These are phyloP conservation scores for Rhombomys opimus DNA, from an alignment of 2,113 vertebrate genomes.

Conservation along the genomic window DNA sequence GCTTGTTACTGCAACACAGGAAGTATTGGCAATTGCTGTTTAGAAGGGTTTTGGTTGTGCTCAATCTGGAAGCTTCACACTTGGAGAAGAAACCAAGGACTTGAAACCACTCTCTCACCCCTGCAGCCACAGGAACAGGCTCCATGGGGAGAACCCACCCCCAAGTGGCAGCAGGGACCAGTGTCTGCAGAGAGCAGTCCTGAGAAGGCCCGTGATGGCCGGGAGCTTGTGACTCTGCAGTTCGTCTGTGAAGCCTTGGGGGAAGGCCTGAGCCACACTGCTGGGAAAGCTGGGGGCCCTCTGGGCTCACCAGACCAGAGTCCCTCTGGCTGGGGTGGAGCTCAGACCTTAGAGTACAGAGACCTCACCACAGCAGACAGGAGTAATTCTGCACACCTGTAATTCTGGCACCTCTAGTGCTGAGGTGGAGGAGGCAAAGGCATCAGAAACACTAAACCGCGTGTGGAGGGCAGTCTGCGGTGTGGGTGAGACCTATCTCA, in stretches of 20 bases:
- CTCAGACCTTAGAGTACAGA: background rate
- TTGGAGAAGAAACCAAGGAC: background rate
- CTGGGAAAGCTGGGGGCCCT: background rate
- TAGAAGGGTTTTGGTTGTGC: background rate
- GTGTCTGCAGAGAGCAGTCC: background rate
- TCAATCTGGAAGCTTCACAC: slow-evolving; percentile 33
- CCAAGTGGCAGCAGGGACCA: background rate
- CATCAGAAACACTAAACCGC: background rate
- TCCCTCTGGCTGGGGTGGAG: no score
- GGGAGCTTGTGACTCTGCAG: background rate
- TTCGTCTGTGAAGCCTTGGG: background rate
- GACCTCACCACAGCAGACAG: background rate
- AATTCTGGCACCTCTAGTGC: background rate
- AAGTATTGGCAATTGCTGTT: slow-evolving; percentile 2
- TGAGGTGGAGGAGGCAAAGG: background rate
- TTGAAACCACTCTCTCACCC: background rate
- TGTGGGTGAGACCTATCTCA: background rate
- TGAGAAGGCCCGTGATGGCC: accelerated
- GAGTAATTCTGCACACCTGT: background rate
- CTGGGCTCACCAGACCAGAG: background rate
- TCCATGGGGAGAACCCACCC: background rate
- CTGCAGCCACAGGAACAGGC: background rate
- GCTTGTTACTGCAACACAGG: slow-evolving; percentile 51
- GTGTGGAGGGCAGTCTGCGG: background rate
- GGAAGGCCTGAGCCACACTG: background rate